A percentile compares a stretch with the other conserved stretches of the same genome.
phyloP scores from a whole-genome alignment of 2,113 vertebrate genomes.

The Oostethus manadensis region DNA sequence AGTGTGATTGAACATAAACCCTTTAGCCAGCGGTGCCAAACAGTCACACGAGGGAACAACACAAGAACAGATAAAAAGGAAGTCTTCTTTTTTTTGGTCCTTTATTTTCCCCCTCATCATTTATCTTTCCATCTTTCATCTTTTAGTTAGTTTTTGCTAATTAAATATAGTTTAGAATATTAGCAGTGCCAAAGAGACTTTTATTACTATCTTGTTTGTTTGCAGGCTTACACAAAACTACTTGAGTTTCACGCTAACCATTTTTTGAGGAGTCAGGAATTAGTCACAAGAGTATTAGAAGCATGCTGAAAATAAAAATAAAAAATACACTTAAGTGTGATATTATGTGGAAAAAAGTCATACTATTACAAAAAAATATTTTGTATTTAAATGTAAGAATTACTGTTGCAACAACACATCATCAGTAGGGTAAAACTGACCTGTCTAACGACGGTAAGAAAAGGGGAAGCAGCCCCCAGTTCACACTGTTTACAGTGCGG shows the following conservation, averaged over 20 bases:
- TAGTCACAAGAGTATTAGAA: neutral
- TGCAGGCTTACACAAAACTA: neutral
- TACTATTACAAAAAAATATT: too few species aligned
- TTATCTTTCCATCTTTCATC: conserved; percentile 32
- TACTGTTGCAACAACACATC: too few species aligned
- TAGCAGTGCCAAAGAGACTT: neutral
- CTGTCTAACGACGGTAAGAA: too few species aligned
- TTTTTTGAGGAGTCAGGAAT: neutral
- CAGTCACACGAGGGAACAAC: conserved; percentile 52
- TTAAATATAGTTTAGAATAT: conserved; percentile 16
- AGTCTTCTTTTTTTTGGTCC: conserved; percentile 41
- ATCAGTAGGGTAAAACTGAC: too few species aligned
- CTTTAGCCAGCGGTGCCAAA: conserved; percentile 54
- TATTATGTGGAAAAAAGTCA: too few species aligned
- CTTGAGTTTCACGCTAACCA: neutral
- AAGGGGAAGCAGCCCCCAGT: too few species aligned
- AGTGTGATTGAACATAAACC: conserved; percentile 68
- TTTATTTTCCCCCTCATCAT: conserved; percentile 33
- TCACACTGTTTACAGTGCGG: too few species aligned
- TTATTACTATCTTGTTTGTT: neutral
- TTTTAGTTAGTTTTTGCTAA: conserved; percentile 20
- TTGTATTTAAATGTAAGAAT: too few species aligned
- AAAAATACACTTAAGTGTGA: neutral
- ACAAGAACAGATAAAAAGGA: conserved; percentile 50
- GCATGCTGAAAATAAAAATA: neutral